phyloP scores from a whole-genome alignment of 1,140 invertebrate species.

The Musca domestica region DNA sequence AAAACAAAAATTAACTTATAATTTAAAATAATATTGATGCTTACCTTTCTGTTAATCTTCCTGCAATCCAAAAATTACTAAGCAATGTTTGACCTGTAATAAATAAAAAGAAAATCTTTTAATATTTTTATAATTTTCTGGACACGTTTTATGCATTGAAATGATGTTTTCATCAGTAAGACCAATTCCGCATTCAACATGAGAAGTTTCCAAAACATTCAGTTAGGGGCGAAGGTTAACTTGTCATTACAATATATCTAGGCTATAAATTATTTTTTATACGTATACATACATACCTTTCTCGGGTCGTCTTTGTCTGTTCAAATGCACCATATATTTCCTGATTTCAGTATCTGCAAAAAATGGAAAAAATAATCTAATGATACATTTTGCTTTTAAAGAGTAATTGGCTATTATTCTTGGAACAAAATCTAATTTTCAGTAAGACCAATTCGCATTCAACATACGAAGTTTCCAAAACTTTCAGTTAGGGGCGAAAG shows the following conservation, averaged over 20 bases:
- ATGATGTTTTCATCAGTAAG: too few relatives aligned
- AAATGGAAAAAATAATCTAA: not conserved
- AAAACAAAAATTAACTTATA: not conserved
- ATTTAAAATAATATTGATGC: not conserved
- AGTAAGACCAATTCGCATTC: slow-evolving; percentile 26
- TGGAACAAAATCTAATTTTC: not conserved
- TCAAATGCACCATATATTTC: too few relatives aligned
- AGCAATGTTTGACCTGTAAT: too few relatives aligned
- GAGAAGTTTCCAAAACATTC: slow-evolving; percentile 19
- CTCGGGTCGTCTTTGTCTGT: too few relatives aligned
- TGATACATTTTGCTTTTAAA: not conserved
- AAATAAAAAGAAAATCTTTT: too few relatives aligned
- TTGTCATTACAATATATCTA: too few relatives aligned
- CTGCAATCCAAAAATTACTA: too few relatives aligned
- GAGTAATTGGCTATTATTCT: not conserved
- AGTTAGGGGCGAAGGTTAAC: slow-evolving; percentile 27
- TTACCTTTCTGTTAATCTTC: not conserved
- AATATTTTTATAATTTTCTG: too few relatives aligned
- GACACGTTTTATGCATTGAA: too few relatives aligned
- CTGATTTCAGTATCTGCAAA: not conserved
- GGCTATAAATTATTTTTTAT: too few relatives aligned
- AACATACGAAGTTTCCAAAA: slow-evolving; percentile 6
- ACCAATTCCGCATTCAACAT: slow-evolving; percentile 12
- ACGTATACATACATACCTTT: too few relatives aligned
- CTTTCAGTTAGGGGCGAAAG: slow-evolving; percentile 27